Evolutionary conservation across 2,888 invertebrate species (phyloP), one percentile per base, ranked within the genome.

Genomic region (Taphrorychus bicolor): DNA sequence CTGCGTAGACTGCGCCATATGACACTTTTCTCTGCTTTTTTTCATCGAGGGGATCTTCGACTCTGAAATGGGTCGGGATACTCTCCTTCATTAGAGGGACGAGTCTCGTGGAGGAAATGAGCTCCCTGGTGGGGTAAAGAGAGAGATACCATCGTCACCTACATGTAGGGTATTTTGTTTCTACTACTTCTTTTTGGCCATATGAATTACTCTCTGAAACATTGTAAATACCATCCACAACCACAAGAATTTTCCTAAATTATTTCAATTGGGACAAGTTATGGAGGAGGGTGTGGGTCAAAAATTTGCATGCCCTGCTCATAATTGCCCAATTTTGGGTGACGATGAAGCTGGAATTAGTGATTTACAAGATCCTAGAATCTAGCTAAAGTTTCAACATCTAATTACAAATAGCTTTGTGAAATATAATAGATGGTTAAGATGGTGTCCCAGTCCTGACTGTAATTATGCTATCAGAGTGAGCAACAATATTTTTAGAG

Each of bases 201-300:
- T n/a, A n/a, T n/a, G n/a, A n/a, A n/a, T n/a, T n/a, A n/a, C n/a
- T n/a, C n/a, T n/a, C n/a, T n/a, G n/a, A n/a, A n/a, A n/a, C n/a
- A n/a, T n/a, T 98, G 76, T 93, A 97, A 91, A 91, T 95, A 81
- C 92, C 93, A 70, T 89, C 92, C 64, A 94, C 94, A 58, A 92
- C 93, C 62, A 96, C 94, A 72, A 88, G 98, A 78, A 97, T 98
- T 83, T 86, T 99, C 76, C 85, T 99, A 76, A 97, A 98, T 85
- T 97, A 98, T 82, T 99, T 97, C 83, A 95, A 96, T 86, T 99
- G 99, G 99, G 98, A 99, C 83, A 98, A 97, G 84, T 99, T 76
- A 94, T 98, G 90, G 95, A 97, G 82, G 98, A 98, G 83, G 97
- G 98, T 69, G 91, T 97, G 78, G 94, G 94, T 71, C 94, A 97